Percentiles rank a stretch among this genome's conserved stretches.
Evolutionary conservation across 2,797 vertebrate genomes (phyloP).

Genomic region (Darevskia mixta): DNA sequence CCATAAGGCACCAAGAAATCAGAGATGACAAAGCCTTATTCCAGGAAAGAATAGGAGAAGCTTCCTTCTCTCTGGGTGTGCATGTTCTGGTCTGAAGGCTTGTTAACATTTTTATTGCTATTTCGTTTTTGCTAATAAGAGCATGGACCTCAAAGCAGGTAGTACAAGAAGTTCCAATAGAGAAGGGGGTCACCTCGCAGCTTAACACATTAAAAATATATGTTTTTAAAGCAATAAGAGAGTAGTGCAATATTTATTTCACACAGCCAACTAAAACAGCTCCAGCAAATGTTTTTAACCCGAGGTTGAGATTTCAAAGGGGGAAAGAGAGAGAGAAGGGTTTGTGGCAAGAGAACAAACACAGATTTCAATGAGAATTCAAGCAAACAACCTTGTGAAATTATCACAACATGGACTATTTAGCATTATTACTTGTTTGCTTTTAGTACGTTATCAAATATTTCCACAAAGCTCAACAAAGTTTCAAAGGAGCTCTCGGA

Average conservation of each 20-base stretch:
- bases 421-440: conserved; percentile 22
- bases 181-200: background rate
- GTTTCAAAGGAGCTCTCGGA: conserved; percentile 18
- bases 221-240: background rate
- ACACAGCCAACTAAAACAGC: background rate
- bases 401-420: conserved; percentile 1
- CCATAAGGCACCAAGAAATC: background rate
- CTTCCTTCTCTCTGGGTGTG: background rate
- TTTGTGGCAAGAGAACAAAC: conserved; percentile 1
- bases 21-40: background rate
- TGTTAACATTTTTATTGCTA: background rate
- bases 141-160: background rate
- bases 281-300: conserved; percentile 1
- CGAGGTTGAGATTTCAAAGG: background rate
- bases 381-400: conserved; percentile 9
- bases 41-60: background rate
- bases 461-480: conserved; percentile 24
- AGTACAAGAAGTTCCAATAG: background rate
- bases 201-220: background rate
- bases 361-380: conserved; percentile 12
- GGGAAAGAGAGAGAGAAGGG: background rate
- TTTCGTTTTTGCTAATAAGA: background rate
- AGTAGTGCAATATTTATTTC: background rate
- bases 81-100: background rate
- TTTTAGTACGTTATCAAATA: conserved; percentile 30